Base-by-base conservation (phyloP, 1,140 invertebrate species). In the Augochlora pura region DNA sequence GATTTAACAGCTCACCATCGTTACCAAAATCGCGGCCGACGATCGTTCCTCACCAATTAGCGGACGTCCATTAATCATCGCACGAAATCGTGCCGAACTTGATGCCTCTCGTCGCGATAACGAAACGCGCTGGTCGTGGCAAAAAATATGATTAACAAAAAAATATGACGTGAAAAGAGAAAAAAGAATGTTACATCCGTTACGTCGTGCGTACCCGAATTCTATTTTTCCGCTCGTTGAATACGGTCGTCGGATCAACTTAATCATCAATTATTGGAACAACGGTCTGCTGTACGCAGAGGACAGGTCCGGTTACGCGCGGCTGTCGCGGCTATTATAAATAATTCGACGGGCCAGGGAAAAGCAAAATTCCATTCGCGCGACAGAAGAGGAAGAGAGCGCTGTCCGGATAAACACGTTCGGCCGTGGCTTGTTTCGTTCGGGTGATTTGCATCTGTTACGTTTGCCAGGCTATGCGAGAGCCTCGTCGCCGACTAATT, bases 31-130 rank as follows among this genome's bases (percentile, higher is more conserved):
- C 39, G n/a, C 7, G 9, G 9, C 42, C 10, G 2, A 2, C 23
- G 25, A 77, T 83, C 16, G 49, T 68, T 67, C 10, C 23, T 63
- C 4, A 23, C 2, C 42, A 70, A 84, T 79, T 77, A 57, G 14
- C 32, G 27, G 5, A 23, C 57, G 27, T 10, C 27, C 59, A 67
- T 83, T 57, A 65, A 71, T 83, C 23, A 63, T 49, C 32, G 9
- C 18, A 21, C 49, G 6, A n/a, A 25, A 63, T 27, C 49, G 23
- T 6, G 23, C 27, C 8, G 12, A 7, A 0, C 32, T 0, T 1
- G 0, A 14, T 3, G 5, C 3, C 6, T 21, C 7, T 16, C 14
- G 23, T 32, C 18, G 7, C 21, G 16, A 9, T 57, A 57, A 5
- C 21, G 21, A n/a, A 57, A n/a, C 54, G 54, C 21, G 21, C 52